A percentile compares a stretch with the other conserved stretches of the same genome.
Conservation (phyloP, 2,113 vertebrate genomes). For the Scortum barcoo region DNA sequence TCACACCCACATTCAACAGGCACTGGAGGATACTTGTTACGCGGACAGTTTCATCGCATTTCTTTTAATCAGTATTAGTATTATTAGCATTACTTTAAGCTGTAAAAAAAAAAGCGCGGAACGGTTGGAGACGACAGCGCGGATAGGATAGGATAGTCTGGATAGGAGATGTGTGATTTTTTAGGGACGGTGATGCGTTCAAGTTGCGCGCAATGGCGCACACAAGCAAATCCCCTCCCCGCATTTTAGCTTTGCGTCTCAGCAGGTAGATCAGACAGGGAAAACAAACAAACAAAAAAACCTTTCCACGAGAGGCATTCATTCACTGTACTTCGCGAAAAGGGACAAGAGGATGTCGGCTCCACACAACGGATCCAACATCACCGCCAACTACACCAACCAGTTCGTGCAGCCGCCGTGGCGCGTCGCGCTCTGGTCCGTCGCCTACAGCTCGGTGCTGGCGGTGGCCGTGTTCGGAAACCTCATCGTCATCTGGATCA, state of each 20-base stretch:
- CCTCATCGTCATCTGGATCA: slow-evolving; percentile 97
- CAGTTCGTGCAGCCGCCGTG: slow-evolving; percentile 95
- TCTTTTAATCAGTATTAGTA: no score
- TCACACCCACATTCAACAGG: slow-evolving; percentile 71
- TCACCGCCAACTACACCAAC: slow-evolving; percentile 87
- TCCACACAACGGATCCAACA: slow-evolving; percentile 78
- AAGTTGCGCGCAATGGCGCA: slow-evolving; percentile 55
- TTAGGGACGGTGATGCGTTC: not conserved
- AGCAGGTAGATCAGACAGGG: slow-evolving; percentile 1
- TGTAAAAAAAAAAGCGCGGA: not conserved
- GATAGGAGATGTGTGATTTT: not conserved
- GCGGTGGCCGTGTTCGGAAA: slow-evolving; percentile 96
- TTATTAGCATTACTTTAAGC: not conserved
- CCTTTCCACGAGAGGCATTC: no score
- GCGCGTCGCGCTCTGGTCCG: slow-evolving; percentile 95
- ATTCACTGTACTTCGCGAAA: not conserved
- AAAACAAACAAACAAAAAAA: slow-evolving; percentile 1
- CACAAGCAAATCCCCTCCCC: not conserved
- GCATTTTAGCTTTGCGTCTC: not conserved
- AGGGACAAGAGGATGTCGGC: slow-evolving; percentile 74
- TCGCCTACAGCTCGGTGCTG: slow-evolving; percentile 92
- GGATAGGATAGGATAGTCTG: no score
- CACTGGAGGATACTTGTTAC: slow-evolving; percentile 22
- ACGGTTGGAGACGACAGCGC: not conserved
- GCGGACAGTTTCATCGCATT: not conserved